Base-by-base conservation (phyloP, 2,888 invertebrate genomes). In the Lasioglossum marginatum region DNA sequence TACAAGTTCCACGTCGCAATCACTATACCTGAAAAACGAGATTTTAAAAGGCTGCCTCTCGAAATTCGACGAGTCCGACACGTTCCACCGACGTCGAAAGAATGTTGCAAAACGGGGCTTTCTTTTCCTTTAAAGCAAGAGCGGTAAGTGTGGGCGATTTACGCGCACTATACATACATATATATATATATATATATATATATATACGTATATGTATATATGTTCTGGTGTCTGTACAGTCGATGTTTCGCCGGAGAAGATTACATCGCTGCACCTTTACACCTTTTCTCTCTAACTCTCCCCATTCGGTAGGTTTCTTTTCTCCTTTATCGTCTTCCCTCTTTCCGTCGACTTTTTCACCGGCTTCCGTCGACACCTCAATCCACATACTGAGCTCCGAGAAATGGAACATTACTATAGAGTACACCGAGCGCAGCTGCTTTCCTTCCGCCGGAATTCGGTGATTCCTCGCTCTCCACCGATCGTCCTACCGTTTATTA, bases 341-440 rank as follows among this genome's bases (percentile, higher is more conserved):
- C 19, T 52, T 23, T 43, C 19, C 43, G 16, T 34, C 34, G 60
- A 27, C 60, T 60, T 60, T 60, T 60, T 14, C 27, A 60, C 27
- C 60, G 60, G 60, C 60, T 60, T 60, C 60, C 60, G 60, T n/a
- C 60, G 60, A 27, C 60, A 60, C 60, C 60, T 60, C 60, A 27
- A 60, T 60, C 60, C 60, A 27, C n/a, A 27, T 10, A 60, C 60
- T 14, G 4, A 60, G 60, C 23, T 27, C 14, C 60, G 60, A 60
- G 60, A 60, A 60, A 60, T 60, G 14, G 60, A 27, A 27, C 60
- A 27, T n/a, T 5, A 27, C 60, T n/a, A 60, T 27, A n/a, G 10
- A 60, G 23, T 8, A 52, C 8, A 52, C 52, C 8, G 23, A 8
- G 8, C 23, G 52, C 52, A 52, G 52, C 52, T 52, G 52, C 52